Percentiles rank a stretch among this genome's conserved stretches.
phyloP scores from a whole-genome alignment of 2,888 invertebrate genomes.

The Temnothorax rugatulus region DNA sequence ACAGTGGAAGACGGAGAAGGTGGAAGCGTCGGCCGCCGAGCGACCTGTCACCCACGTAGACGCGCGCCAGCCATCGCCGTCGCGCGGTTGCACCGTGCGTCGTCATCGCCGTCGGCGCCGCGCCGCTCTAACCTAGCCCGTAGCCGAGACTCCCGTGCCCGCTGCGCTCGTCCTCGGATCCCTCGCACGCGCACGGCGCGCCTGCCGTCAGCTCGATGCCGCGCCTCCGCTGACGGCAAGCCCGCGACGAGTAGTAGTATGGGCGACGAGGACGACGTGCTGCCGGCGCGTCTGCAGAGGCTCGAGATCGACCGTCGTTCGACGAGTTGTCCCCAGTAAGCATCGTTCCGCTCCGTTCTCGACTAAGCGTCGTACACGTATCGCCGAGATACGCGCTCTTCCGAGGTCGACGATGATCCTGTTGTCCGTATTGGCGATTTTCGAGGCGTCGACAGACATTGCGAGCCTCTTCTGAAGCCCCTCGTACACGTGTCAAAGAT shows the following conservation, averaged over 20 bases:
- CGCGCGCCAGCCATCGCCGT: slow-evolving; percentile 29
- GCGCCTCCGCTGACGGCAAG: slow-evolving; percentile 68
- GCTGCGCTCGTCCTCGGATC: slow-evolving; percentile 36
- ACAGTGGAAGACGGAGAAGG: background rate
- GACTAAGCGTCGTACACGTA: background rate
- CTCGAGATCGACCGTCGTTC: slow-evolving; percentile 82
- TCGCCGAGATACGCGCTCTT: background rate
- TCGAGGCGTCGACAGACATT: no score
- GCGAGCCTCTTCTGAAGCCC: no score
- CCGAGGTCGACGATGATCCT: background rate
- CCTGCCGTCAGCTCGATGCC: slow-evolving; percentile 68
- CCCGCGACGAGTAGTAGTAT: slow-evolving; percentile 68
- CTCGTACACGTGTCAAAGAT: no score
- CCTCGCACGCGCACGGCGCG: slow-evolving; percentile 43
- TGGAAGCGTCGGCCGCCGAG: background rate
- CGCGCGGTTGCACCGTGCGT: slow-evolving; percentile 38
- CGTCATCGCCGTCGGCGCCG: slow-evolving; percentile 57
- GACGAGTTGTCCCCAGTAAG: slow-evolving; percentile 78
- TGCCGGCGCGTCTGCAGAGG: slow-evolving; percentile 83
- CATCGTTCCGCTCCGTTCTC: slow-evolving; percentile 28
- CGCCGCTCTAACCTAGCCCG: slow-evolving; percentile 7
- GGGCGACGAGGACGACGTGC: slow-evolving; percentile 80
- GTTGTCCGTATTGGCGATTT: no score
- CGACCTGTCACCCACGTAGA: background rate
- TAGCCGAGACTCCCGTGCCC: background rate